phyloP scores from a whole-genome alignment of 2,888 invertebrate genomes.

The Epirrita christyi region DNA sequence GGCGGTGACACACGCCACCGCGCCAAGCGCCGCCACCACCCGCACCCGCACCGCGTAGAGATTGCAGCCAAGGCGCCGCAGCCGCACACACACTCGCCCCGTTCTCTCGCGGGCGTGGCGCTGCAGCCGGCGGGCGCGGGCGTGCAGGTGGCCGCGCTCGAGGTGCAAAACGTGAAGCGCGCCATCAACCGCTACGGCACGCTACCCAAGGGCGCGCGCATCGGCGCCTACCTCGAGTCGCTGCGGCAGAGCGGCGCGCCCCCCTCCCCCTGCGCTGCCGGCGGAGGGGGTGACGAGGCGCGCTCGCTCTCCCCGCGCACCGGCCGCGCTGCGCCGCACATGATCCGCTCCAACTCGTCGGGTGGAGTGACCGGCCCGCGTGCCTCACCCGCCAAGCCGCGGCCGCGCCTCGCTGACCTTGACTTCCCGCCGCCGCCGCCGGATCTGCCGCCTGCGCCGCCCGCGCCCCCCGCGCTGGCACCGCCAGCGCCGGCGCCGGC shows the following conservation, averaged over 20 bases:
- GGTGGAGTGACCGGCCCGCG: conserved; percentile 89
- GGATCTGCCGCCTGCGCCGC: conserved; percentile 91
- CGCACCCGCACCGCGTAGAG: too few species aligned
- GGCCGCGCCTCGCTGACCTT: conserved; percentile 91
- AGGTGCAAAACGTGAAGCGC: conserved; percentile 97
- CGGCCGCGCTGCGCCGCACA: conserved; percentile 89
- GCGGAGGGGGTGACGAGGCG: conserved; percentile 54
- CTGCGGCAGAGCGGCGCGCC: conserved; percentile 89
- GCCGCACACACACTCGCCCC: conserved; percentile 43
- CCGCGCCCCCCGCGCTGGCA: conserved; percentile 86
- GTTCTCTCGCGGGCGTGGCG: background rate
- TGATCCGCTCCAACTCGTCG: conserved; percentile 95
- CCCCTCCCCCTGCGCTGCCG: conserved; percentile 67
- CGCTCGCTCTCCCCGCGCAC: conserved; percentile 88
- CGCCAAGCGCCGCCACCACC: conserved; percentile 68
- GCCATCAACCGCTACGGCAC: conserved; percentile 98
- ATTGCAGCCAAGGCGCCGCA: background rate
- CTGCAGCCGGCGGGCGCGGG: conserved; percentile 54
- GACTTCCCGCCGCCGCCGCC: conserved; percentile 95
- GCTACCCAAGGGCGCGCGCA: conserved; percentile 97
- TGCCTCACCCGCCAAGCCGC: conserved; percentile 88
- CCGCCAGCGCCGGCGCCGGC: conserved; percentile 80
- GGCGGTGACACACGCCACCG: conserved; percentile 76
- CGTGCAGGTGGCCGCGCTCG: conserved; percentile 95
- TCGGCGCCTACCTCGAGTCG: conserved; percentile 98